Evolutionary conservation across 2,888 invertebrate genomes (phyloP), one percentile per base, ranked within the genome.

Genomic region (Villa cingulata): DNA sequence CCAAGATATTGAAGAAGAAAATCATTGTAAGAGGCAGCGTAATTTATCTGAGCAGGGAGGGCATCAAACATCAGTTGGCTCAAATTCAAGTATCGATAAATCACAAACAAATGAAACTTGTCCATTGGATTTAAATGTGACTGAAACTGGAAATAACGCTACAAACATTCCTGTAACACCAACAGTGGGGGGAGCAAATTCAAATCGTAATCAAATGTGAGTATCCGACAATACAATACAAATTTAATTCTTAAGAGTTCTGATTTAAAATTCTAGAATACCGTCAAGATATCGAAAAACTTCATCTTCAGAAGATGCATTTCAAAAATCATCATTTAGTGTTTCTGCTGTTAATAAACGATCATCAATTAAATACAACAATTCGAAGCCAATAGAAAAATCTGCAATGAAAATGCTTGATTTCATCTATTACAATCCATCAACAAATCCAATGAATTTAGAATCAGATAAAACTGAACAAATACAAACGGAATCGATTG

Each of bases 351-450:
- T 76, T 59, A 74, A 77, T 18, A 66, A 73, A 53, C 68, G 71
- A 41, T 74, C 76, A 50, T 75, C 76, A 58, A 57, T 67, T 9
- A 57, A 68, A 27, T 74, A 73, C 55, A 74, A 74, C 58, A 71
- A 71, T 43, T 64, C 71, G 38, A 70, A 68, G 50, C 61, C 64
- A 48, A 77, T 78, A 1, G 81, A 81, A 55, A 80, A 81, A 48
- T 74, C 77, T 1, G 72, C 73, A 53, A 75, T 94, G 55, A 91
- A 86, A 41, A 92, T 95, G 90, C 83, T 86, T 56, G 92, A 94
- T 69, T 76, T 92, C 45, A 89, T 94, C 59, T 89, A 84, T 70
- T 92, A 88, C 70, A 94, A 94, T 71, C 92, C 92, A 5, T 65
- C 72, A 2, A 74, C 76, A 14, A 86, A 85, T 68, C 86, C 86